A percentile compares a stretch with the other conserved stretches of the same genome.
Evolutionary conservation across 2,113 vertebrate species (phyloP).

Genomic region (Istiophorus platypterus): DNA sequence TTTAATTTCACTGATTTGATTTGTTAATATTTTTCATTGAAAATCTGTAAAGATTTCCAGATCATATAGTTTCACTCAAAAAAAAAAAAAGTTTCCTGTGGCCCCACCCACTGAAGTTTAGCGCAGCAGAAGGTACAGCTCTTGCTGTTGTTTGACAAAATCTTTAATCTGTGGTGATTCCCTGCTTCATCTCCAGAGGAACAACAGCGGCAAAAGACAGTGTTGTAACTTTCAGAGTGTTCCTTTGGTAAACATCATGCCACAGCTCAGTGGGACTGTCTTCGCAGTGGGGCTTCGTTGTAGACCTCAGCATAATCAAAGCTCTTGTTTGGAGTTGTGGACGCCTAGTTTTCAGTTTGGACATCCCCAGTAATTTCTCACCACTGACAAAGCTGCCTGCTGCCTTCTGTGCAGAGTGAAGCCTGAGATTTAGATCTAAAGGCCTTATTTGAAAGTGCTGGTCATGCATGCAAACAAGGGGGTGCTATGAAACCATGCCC

Average conservation of each 20-base stretch:
- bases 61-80: not conserved
- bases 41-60: not conserved
- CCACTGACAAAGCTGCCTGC: constrained; percentile 75
- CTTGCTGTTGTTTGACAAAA: constrained; percentile 45
- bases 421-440: constrained; percentile 79
- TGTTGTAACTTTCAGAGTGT: constrained; percentile 44
- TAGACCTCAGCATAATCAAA: constrained; percentile 65
- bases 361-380: constrained; percentile 76
- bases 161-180: constrained; percentile 49
- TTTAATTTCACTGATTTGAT: not conserved
- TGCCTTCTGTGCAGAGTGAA: constrained; percentile 68
- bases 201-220: constrained; percentile 43
- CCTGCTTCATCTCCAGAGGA: constrained; percentile 43
- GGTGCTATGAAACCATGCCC: constrained; percentile 73
- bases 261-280: constrained; percentile 51
- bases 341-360: constrained; percentile 65
- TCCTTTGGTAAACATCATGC: constrained; percentile 64
- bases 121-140: constrained; percentile 12
- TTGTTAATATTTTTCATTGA: not conserved
- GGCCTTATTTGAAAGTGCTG: constrained; percentile 79
- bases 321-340: constrained; percentile 67
- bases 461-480: constrained; percentile 81
- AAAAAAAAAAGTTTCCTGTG: constrained; percentile 19
- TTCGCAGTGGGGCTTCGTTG: constrained; percentile 43
- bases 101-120: constrained; percentile 3